Base-by-base conservation (phyloP, 2,888 invertebrate genomes). In the Exephanes ischioxanthus region DNA sequence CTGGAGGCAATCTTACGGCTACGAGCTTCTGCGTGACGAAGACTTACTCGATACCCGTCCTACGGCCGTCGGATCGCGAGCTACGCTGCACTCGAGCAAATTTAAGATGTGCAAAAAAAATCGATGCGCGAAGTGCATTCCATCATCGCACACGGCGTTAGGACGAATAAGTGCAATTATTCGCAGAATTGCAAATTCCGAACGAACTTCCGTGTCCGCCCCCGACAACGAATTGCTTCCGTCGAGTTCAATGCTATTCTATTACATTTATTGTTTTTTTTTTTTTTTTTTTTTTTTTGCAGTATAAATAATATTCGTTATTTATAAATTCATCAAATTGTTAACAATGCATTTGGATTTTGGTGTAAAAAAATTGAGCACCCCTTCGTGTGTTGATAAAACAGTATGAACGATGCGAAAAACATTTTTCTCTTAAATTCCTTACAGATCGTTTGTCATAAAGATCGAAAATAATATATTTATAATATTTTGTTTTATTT, bases 291-390 rank as follows among this genome's bases (percentile, higher is more conserved):
- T 80, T 79, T 16, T 61, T 80, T 41, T 26, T 53, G 61, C 37
- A 48, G 70, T 71, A 76, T 75, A 94, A 93, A 94, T 94, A 94
- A 94, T 95, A 95, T 78, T 83, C 48, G 51, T 83, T 77, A 67
- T 79, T 72, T 94, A 77, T 93, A 92, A 92, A 92, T 92, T 95
- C 72, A 72, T 77, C 67, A 78, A 78, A 81, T 80, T 16, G 41
- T 81, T 71, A 71, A 68, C 63, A 71, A 66, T 76, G 26, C 48
- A 75, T 61, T 51, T 79, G 67, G 67, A 77, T 48, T 41, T 79
- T 30, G 26, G 72, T 67, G 73, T 77, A 61, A 72, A 80, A 72
- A 51, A 67, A 77, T 67, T 77, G 68, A 80, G 77, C 76, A 76
- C 63, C 72, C 45, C 19, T 63, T 45, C 45, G 48, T 80, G 76